phyloP scores from a whole-genome alignment of 2,797 vertebrate genomes.

The Perodicticus potto region DNA sequence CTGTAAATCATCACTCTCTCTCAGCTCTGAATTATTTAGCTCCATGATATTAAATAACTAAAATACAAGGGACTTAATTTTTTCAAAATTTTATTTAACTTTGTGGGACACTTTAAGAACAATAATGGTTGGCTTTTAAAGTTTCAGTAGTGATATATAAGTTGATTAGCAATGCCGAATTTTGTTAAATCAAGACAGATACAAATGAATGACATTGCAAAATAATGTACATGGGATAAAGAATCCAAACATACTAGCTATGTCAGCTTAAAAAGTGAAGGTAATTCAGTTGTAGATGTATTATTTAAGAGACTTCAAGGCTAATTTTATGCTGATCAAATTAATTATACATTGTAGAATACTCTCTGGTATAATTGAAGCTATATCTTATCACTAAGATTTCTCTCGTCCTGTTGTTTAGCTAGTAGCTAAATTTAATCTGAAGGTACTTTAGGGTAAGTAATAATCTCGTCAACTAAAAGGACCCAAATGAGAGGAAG shows the following conservation, averaged over 20 bases:
- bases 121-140: conserved; percentile 37
- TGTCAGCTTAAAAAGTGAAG: neutral
- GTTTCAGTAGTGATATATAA: neutral
- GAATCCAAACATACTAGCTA: neutral
- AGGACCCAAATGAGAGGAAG: neutral
- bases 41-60: neutral
- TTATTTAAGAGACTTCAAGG: conserved; percentile 65
- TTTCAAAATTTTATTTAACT: conserved; percentile 35
- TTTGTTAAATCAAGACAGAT: conserved; percentile 1
- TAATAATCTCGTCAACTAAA: conserved; percentile 71
- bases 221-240: neutral
- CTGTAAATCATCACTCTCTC: neutral
- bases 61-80: neutral
- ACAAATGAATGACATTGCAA: neutral
- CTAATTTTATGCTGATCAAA: conserved; percentile 66
- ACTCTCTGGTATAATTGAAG: conserved; percentile 54
- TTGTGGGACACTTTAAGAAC: neutral
- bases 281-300: conserved; percentile 43
- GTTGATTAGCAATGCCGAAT: neutral
- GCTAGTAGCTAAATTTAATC: conserved; percentile 68
- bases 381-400: conserved; percentile 32
- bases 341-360: conserved; percentile 67
- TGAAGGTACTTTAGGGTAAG: conserved; percentile 62
- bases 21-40: neutral
- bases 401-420: conserved; percentile 56